Percentiles rank a stretch among this genome's conserved stretches.
These are phyloP conservation scores for Dermatemys mawii DNA, from an alignment of 2,113 vertebrate genomes.

Conservation along the genomic window DNA sequence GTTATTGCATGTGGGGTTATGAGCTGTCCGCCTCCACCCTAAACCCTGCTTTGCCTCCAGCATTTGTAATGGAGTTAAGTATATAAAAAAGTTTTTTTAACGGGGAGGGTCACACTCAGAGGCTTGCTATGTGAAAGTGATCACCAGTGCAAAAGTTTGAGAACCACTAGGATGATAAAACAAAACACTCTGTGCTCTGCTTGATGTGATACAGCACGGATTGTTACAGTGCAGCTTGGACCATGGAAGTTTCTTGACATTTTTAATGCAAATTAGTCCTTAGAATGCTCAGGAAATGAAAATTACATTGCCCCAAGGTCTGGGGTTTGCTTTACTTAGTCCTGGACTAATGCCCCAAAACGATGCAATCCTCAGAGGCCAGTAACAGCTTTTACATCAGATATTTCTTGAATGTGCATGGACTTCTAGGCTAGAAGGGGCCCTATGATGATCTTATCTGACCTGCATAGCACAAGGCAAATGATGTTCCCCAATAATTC, in stretches of 20 bases:
- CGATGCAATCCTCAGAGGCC: not conserved
- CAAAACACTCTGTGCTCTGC: not conserved
- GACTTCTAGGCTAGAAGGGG: not conserved
- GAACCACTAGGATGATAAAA: not conserved
- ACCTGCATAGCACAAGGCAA: not conserved
- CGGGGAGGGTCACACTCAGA: too few relatives aligned
- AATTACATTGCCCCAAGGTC: not conserved
- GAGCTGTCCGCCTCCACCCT: too few relatives aligned
- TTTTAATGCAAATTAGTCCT: slow-evolving; percentile 5
- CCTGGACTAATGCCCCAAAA: not conserved
- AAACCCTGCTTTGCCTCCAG: too few relatives aligned
- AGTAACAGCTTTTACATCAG: not conserved
- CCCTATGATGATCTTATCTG: not conserved
- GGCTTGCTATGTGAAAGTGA: too few relatives aligned
- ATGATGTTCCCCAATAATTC: not conserved
- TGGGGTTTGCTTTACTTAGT: slow-evolving; percentile 26
- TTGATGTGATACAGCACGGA: not conserved
- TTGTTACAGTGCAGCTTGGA: slow-evolving; percentile 6
- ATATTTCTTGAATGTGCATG: not conserved
- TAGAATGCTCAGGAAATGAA: not conserved
- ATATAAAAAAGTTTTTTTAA: too few relatives aligned
- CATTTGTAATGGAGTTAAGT: too few relatives aligned
- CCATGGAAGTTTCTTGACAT: not conserved
- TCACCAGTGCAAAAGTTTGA: too few relatives aligned
- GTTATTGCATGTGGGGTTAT: too few relatives aligned